These are phyloP conservation scores for Ochropleura plecta DNA, from an alignment of 2,888 invertebrate species.

Conservation along the genomic window DNA sequence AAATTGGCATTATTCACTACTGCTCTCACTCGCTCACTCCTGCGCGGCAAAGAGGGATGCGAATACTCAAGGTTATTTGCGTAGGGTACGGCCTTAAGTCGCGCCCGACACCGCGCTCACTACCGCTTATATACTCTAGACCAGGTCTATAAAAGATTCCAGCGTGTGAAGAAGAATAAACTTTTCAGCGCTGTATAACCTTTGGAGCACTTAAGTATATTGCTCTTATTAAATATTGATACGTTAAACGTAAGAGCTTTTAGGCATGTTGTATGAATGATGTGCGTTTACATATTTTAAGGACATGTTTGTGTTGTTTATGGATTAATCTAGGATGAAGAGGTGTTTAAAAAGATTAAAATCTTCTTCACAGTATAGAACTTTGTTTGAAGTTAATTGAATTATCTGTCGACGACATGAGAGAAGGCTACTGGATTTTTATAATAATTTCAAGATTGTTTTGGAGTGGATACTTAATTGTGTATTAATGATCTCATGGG, in stretches of 20 bases:
- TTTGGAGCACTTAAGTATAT: slow-evolving; percentile 68
- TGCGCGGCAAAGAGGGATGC: too few relatives aligned
- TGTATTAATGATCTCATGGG: too few relatives aligned
- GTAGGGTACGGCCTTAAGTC: too few relatives aligned
- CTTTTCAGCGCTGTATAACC: slow-evolving; percentile 55
- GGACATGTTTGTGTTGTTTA: slow-evolving; percentile 27
- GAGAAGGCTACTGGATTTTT: neutral
- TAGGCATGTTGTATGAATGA: slow-evolving; percentile 52
- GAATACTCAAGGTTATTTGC: too few relatives aligned
- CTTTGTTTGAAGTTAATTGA: neutral
- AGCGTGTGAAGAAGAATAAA: slow-evolving; percentile 54
- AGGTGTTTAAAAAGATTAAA: slow-evolving; percentile 40
- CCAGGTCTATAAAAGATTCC: slow-evolving; percentile 43
- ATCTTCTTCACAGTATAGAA: neutral
- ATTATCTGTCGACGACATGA: neutral
- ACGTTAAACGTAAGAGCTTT: slow-evolving; percentile 57
- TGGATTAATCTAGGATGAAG: slow-evolving; percentile 41
- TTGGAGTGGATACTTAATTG: neutral
- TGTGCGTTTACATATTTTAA: slow-evolving; percentile 48
- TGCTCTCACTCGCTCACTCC: too few relatives aligned
- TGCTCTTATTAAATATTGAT: slow-evolving; percentile 72
- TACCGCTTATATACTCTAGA: neutral
- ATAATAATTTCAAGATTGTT: neutral
- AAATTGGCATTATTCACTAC: too few relatives aligned
- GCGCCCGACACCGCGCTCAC: neutral